Conservation (phyloP, 1,140 invertebrate genomes). For the Euura saliciscinereae region DNA sequence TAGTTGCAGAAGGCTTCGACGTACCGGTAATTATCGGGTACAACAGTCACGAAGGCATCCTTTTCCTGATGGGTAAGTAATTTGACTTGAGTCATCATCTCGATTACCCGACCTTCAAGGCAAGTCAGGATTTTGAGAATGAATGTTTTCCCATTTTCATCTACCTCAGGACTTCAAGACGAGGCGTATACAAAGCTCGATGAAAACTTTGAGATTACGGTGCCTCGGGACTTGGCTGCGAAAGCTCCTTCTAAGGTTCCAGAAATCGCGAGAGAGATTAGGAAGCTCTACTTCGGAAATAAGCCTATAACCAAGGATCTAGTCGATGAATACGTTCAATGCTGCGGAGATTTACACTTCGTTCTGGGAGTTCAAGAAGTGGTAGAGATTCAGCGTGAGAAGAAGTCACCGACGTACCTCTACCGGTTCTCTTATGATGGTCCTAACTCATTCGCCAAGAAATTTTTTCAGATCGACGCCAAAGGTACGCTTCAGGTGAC, state of each 20-base stretch:
- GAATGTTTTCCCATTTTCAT: too few relatives aligned
- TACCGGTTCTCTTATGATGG: constrained; percentile 58
- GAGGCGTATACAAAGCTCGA: background rate
- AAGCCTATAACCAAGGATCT: constrained; percentile 38
- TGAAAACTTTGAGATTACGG: background rate
- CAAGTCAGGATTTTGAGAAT: too few relatives aligned
- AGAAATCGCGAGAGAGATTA: background rate
- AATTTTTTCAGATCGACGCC: background rate
- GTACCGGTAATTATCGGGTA: constrained; percentile 67
- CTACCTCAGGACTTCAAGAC: too few relatives aligned
- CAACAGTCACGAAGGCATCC: constrained; percentile 43
- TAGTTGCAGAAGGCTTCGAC: constrained; percentile 52
- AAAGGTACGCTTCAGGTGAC: background rate
- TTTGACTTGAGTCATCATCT: too few relatives aligned
- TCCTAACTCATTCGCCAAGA: background rate
- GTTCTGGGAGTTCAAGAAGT: constrained; percentile 50
- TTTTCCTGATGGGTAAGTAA: constrained; percentile 46
- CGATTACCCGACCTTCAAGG: too few relatives aligned
- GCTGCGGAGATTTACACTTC: constrained; percentile 57
- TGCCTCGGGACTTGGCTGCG: background rate
- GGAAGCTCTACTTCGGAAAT: constrained; percentile 44
- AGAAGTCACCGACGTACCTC: constrained; percentile 50
- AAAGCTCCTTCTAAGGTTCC: background rate
- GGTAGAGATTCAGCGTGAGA: constrained; percentile 46
- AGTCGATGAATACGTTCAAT: constrained; percentile 46